A percentile compares a stretch with the other conserved stretches of the same genome.
Evolutionary conservation across 2,797 vertebrate species (phyloP).

Genomic region (Apogon hyalosoma): DNA sequence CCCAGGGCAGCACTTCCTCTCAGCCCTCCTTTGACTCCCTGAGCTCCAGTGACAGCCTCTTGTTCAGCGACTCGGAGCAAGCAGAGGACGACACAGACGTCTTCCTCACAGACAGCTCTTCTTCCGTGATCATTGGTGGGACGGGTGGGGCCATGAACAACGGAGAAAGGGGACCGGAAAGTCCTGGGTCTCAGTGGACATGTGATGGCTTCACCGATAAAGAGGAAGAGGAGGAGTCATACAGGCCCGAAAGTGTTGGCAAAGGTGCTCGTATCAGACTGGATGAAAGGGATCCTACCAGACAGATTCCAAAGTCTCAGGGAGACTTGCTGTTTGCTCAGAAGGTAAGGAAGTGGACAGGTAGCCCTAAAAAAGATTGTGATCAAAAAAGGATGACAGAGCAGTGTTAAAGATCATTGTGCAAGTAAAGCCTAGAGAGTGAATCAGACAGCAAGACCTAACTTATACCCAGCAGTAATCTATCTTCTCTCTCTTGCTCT

Average conservation of each 20-base stretch:
- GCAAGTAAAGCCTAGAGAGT: slow-evolving; percentile 22
- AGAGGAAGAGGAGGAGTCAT: slow-evolving; percentile 64
- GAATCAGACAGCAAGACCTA: slow-evolving; percentile 37
- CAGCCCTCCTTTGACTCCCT: slow-evolving; percentile 83
- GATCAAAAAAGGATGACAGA: slow-evolving; percentile 23
- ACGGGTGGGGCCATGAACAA: slow-evolving; percentile 12
- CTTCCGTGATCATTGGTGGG: slow-evolving; percentile 51
- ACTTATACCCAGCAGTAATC: slow-evolving; percentile 53
- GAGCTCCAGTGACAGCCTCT: slow-evolving; percentile 80
- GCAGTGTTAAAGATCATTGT: slow-evolving; percentile 4
- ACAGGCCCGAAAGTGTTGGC: slow-evolving; percentile 30
- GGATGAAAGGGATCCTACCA: slow-evolving; percentile 9
- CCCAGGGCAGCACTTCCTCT: slow-evolving; percentile 82
- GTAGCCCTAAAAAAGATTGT: not conserved
- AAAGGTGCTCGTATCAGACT: slow-evolving; percentile 31
- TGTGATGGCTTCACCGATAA: slow-evolving; percentile 71
- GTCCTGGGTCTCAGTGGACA: slow-evolving; percentile 77
- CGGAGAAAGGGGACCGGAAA: slow-evolving; percentile 37
- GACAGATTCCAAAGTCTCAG: slow-evolving; percentile 70
- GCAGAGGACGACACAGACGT: slow-evolving; percentile 79
- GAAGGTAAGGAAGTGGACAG: slow-evolving; percentile 82
- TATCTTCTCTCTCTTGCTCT: slow-evolving; percentile 52
- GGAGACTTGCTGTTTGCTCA: slow-evolving; percentile 90
- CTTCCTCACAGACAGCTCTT: slow-evolving; percentile 79
- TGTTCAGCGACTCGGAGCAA: slow-evolving; percentile 83